Evolutionary conservation across 2,113 vertebrate genomes (phyloP).

Genomic region (Pterocles gutturalis): DNA sequence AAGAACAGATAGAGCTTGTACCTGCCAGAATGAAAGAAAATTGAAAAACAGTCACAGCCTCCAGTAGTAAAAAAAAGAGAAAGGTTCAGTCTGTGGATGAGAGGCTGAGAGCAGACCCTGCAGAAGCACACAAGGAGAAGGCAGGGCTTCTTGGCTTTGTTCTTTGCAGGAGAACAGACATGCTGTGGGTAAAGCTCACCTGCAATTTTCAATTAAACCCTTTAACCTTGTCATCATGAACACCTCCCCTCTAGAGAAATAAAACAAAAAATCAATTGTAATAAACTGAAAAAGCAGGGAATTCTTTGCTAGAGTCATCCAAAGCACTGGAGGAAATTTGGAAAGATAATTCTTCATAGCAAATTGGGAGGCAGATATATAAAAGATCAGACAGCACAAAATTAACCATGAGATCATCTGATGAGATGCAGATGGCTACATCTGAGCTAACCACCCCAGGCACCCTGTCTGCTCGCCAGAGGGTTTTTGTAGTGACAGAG

Average conservation of each 20-base stretch:
- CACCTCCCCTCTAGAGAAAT: neutral
- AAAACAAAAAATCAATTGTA: neutral
- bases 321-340: neutral
- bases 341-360: neutral
- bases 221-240: neutral
- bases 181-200: neutral
- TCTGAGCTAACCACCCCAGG: neutral
- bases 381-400: neutral
- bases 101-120: neutral
- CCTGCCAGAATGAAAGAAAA: constrained; percentile 58
- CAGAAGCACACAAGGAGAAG: neutral
- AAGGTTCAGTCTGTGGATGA: neutral
- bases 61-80: constrained; percentile 45
- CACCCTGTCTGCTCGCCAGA: neutral
- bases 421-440: neutral
- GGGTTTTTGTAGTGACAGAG: neutral
- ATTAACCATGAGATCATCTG: neutral
- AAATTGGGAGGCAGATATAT: neutral
- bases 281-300: neutral
- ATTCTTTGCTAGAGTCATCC: neutral
- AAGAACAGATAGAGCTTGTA: constrained; percentile 52
- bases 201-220: neutral
- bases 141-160: neutral
- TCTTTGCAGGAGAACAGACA: neutral
- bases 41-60: constrained; percentile 59